These are phyloP conservation scores for Sitophilus oryzae DNA, from an alignment of 1,140 invertebrate species.

Conservation along the genomic window DNA sequence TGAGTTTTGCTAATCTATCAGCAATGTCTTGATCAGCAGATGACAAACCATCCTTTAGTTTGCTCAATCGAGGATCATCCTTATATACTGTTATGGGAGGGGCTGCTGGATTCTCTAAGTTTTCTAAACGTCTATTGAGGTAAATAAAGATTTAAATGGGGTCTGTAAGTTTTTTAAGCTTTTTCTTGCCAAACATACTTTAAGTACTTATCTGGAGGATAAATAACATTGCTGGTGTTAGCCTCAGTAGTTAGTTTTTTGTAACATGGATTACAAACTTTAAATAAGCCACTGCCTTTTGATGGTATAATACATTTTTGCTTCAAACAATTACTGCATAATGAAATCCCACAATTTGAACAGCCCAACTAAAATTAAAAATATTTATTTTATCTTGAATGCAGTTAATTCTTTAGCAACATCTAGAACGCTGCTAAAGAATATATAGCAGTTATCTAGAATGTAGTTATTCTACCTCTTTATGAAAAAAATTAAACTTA, in stretches of 20 bases:
- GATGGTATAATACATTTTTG: constrained; percentile 41
- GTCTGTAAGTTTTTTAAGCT: neutral
- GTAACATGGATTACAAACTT: constrained; percentile 46
- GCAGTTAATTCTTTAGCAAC: neutral
- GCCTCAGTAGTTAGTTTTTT: constrained; percentile 28
- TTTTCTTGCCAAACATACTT: constrained; percentile 40
- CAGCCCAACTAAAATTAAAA: constrained; percentile 50
- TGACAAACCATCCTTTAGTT: constrained; percentile 42
- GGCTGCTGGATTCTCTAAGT: constrained; percentile 44
- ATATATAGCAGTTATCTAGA: too few species aligned
- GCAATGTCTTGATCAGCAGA: constrained; percentile 49
- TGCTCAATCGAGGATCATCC: constrained; percentile 42
- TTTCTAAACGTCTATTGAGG: constrained; percentile 40
- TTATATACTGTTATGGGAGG: constrained; percentile 49
- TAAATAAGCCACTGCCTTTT: constrained; percentile 43
- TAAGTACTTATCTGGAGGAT: constrained; percentile 48
- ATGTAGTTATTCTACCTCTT: constrained; percentile 43
- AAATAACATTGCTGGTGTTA: constrained; percentile 28
- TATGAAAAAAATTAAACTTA: constrained; percentile 49
- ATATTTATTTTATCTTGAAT: neutral
- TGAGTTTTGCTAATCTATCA: constrained; percentile 55
- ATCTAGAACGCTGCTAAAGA: neutral
- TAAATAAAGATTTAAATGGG: constrained; percentile 3
- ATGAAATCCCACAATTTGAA: constrained; percentile 57
- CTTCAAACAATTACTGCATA: constrained; percentile 57